phyloP scores from a whole-genome alignment of 1,140 invertebrate genomes.

The Agraylea sexmaculata region DNA sequence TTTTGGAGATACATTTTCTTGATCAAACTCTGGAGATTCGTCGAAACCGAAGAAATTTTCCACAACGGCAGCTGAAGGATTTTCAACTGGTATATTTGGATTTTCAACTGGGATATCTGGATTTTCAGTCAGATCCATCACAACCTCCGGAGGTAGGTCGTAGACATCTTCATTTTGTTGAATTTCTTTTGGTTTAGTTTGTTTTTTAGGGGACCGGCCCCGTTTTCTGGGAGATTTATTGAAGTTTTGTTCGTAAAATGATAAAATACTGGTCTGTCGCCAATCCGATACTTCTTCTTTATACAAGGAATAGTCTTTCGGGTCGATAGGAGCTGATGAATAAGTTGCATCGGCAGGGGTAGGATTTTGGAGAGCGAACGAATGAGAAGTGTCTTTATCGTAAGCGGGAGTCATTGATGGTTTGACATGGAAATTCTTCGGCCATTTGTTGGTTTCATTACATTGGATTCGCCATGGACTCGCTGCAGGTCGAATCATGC shows the following conservation, averaged over 20 bases:
- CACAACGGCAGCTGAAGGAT: slow-evolving; percentile 11
- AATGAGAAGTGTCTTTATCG: slow-evolving; percentile 18
- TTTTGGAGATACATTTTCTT: slow-evolving; percentile 19
- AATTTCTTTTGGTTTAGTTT: slow-evolving; percentile 2
- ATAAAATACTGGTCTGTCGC: slow-evolving; percentile 18
- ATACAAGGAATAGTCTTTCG: no score
- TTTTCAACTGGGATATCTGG: slow-evolving; percentile 1
- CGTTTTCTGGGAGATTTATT: slow-evolving; percentile 14
- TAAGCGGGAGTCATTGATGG: slow-evolving; percentile 20
- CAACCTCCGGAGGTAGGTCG: not conserved
- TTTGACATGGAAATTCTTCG: slow-evolving; percentile 19
- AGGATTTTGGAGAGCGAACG: no score
- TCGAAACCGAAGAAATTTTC: slow-evolving; percentile 21
- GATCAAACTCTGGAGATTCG: slow-evolving; percentile 14
- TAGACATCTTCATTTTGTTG: not conserved
- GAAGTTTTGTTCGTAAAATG: slow-evolving; percentile 18
- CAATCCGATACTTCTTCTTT: slow-evolving; percentile 6
- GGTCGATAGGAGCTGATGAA: no score
- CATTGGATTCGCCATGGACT: slow-evolving; percentile 19
- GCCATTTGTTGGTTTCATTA: slow-evolving; percentile 18
- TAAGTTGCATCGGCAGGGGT: no score
- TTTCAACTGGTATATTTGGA: not conserved
- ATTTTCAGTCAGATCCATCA: not conserved
- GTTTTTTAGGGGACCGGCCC: slow-evolving; percentile 9
- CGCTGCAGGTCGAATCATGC: slow-evolving; percentile 13